Percentiles rank a stretch among this genome's conserved stretches.
Evolutionary conservation across 1,140 invertebrate species (phyloP).

Genomic region (Planococcus citri): DNA sequence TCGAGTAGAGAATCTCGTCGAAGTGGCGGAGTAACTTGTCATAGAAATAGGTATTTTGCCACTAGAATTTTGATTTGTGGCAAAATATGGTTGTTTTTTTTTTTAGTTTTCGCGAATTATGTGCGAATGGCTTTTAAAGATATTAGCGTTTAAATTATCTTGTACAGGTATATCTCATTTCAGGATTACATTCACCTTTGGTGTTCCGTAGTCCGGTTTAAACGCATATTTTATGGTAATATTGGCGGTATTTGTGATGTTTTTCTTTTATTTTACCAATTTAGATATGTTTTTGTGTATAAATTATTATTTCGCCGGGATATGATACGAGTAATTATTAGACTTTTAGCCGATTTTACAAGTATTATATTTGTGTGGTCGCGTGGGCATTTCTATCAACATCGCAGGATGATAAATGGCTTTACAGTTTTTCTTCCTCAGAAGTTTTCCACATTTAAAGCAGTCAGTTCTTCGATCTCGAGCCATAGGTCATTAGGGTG

Average conservation of each 20-base stretch:
- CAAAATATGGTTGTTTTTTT: background rate
- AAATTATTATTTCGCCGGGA: background rate
- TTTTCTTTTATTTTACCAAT: background rate
- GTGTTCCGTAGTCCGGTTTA: background rate
- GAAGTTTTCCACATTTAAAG: no score
- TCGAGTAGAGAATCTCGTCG: background rate
- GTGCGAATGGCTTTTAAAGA: background rate
- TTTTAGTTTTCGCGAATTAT: background rate
- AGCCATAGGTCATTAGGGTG: no score
- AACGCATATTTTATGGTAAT: background rate
- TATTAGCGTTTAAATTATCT: background rate
- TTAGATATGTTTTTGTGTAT: background rate
- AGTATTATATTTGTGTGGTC: no score
- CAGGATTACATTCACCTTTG: background rate
- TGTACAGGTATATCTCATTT: background rate
- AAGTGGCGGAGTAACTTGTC: background rate
- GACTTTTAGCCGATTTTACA: no score
- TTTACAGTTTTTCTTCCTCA: no score
- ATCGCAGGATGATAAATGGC: no score
- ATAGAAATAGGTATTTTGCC: background rate
- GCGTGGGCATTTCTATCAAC: no score
- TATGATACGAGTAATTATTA: no score
- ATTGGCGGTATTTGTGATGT: background rate
- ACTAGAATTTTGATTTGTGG: background rate
- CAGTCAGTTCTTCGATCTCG: no score